Conservation (phyloP, 2,888 invertebrate genomes). For the Pammene aurita region DNA sequence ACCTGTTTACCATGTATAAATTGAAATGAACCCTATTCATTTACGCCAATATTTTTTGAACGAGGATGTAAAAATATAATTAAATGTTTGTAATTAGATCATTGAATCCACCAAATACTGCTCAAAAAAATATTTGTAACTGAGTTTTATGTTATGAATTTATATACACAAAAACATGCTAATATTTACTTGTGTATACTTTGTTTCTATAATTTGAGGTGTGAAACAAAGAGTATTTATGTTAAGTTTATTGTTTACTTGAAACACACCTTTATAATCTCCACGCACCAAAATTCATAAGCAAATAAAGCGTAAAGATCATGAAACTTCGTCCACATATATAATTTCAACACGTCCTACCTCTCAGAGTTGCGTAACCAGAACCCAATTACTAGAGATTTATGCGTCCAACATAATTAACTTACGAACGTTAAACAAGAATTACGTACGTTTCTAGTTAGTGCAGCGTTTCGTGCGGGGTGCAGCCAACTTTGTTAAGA, state of each 20-base stretch:
- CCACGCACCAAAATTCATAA: conserved; percentile 52
- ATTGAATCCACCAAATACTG: neutral
- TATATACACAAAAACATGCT: no score
- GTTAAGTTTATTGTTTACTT: neutral
- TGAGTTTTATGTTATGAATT: no score
- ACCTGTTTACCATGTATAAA: no score
- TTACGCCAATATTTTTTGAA: neutral
- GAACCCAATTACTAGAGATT: conserved; percentile 84
- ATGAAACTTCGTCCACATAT: conserved; percentile 77
- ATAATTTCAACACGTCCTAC: conserved; percentile 81
- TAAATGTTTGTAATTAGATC: neutral
- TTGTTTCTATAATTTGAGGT: no score
- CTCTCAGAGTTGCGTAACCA: conserved; percentile 81
- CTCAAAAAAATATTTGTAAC: no score
- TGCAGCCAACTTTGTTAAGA: conserved; percentile 26
- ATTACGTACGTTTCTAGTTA: conserved; percentile 37
- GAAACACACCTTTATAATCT: conserved; percentile 45
- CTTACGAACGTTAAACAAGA: conserved; percentile 59
- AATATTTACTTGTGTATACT: no score
- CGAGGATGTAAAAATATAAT: no score
- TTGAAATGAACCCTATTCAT: no score
- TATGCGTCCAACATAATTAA: conserved; percentile 83
- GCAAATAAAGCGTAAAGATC: conserved; percentile 54
- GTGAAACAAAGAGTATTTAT: no score
- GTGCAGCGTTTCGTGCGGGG: conserved; percentile 30